Percentiles rank a stretch among this genome's conserved stretches.
Evolutionary conservation across 1,140 invertebrate species (phyloP).

Genomic region (Orchesella cincta): DNA sequence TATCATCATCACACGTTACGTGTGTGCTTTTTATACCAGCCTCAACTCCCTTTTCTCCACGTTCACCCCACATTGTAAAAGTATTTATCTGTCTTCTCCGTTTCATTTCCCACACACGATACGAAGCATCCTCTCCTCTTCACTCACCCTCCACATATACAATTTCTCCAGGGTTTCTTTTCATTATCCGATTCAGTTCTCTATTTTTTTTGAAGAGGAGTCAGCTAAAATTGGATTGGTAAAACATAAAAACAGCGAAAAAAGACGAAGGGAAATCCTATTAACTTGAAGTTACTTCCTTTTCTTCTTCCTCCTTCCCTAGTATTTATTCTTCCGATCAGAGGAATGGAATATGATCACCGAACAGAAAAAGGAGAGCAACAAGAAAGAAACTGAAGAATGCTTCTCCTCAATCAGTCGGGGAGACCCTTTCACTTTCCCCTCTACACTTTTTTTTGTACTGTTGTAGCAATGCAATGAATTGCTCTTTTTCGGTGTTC

Average conservation of each 20-base stretch:
- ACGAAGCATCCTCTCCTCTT: neutral
- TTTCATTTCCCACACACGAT: constrained; percentile 22
- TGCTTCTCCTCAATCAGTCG: neutral
- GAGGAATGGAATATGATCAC: constrained; percentile 16
- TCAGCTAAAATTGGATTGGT: constrained; percentile 27
- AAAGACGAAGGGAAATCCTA: constrained; percentile 24
- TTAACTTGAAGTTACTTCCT: constrained; percentile 29
- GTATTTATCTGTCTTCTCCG: constrained; percentile 23
- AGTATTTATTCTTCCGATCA: constrained; percentile 25
- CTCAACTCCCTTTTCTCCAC: neutral
- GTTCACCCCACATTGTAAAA: neutral
- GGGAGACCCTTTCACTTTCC: constrained; percentile 1
- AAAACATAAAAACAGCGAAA: constrained; percentile 26
- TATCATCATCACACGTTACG: constrained; percentile 26
- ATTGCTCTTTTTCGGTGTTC: constrained; percentile 15
- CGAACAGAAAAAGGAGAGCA: neutral
- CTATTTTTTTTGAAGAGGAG: neutral
- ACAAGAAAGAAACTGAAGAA: too few relatives aligned
- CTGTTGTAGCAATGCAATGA: neutral
- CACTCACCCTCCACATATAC: constrained; percentile 19
- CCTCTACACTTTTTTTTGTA: neutral
- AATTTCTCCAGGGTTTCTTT: constrained; percentile 19
- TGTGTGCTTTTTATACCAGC: neutral
- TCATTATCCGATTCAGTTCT: constrained; percentile 17
- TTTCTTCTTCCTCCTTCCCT: constrained; percentile 8